Percentiles rank a stretch among this genome's conserved stretches.
Evolutionary conservation across 2,888 invertebrate species (phyloP).

Genomic region (Fragum whitleyi): DNA sequence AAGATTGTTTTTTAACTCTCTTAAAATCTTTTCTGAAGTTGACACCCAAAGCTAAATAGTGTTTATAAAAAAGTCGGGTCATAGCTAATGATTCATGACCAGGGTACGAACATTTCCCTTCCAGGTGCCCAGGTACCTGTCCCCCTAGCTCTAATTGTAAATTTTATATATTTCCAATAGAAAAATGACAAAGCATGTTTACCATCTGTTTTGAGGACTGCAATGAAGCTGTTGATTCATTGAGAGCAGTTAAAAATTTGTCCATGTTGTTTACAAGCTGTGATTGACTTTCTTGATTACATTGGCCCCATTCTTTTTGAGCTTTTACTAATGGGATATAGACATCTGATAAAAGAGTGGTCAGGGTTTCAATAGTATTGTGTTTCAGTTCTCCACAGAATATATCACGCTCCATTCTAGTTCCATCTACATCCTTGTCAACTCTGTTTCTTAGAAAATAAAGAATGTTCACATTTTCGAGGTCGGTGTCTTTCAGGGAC

Average conservation of each 20-base stretch:
- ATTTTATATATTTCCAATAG: no score
- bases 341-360: constrained; percentile 82
- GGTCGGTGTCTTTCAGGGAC: constrained; percentile 79
- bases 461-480: constrained; percentile 80
- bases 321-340: constrained; percentile 83
- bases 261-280: constrained; percentile 82
- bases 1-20: no score
- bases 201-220: constrained; percentile 82
- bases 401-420: constrained; percentile 82
- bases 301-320: constrained; percentile 84
- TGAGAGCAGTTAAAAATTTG: constrained; percentile 80
- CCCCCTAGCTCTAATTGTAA: no score
- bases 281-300: constrained; percentile 80
- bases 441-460: constrained; percentile 83
- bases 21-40: no score
- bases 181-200: constrained; percentile 45
- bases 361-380: constrained; percentile 82
- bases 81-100: no score
- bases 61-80: no score
- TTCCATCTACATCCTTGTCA: constrained; percentile 82
- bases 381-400: constrained; percentile 85
- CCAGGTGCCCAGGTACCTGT: no score
- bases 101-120: no score
- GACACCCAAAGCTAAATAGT: no score
- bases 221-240: constrained; percentile 81